Base-by-base conservation (phyloP, 2,888 invertebrate genomes). In the Zelleria hepariella region DNA sequence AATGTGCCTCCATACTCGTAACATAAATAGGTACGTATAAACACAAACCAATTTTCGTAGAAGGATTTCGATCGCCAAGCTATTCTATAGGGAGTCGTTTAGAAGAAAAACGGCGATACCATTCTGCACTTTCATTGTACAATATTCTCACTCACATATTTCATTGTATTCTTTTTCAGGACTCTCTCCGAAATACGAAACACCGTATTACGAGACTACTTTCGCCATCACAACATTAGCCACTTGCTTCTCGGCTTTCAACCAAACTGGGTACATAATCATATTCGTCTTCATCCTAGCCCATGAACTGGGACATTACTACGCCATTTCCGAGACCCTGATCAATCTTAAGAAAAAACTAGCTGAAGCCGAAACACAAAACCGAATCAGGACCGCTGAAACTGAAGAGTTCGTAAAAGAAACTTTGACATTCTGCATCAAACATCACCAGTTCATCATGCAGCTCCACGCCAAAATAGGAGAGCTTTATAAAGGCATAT, bases 181-280 rank as follows among this genome's bases (percentile, higher is more conserved):
- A 61, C 68, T 81, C 1, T 64, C 67, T 23, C 71, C 73, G 25
- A 77, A 77, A 66, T 78, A 79, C 62, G 73, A 77, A 62, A 73
- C 72, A 2, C 80, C 80, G 5, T 74, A 70, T 61, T 81, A 68
- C 65, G 76, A 80, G 68, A 67, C 69, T 59, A 70, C 75, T 8
- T 80, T 75, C 61, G 62, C 62, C 1, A 58, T 80, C 26, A 80
- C 77, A 10, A 65, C 65, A 27, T 62, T 73, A 15, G 77, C 67
- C 2, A 75, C 78, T 2, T 65, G 65, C 1, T 81, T 80, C 63
- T 81, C 80, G 0, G 80, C 72, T 7, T 65, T 79, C 62, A 81
- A 79, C 66, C 80, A 80, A 62, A 80, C 78, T 0, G 80, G 79
- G 23, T 80, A 79, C 68, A 80, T 78, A 27, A 70, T 78, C 2